phyloP scores from a whole-genome alignment of 2,888 invertebrate species.

The Orthosia gracilis region DNA sequence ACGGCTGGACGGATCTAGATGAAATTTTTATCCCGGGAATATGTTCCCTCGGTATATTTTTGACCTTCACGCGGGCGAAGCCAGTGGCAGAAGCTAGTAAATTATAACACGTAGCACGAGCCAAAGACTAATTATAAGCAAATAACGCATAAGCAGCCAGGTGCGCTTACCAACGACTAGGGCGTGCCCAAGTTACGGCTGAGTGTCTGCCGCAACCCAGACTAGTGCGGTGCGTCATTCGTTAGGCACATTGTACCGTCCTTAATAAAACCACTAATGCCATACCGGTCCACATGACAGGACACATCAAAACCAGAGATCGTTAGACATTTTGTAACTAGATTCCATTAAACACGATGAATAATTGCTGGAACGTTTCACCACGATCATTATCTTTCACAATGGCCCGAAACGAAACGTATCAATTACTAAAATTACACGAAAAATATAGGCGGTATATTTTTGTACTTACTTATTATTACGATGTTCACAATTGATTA shows the following conservation, averaged over 20 bases:
- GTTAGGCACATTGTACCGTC: conserved; percentile 40
- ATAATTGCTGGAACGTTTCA: conserved; percentile 69
- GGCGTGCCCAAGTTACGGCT: conserved; percentile 50
- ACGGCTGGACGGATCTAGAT: no score
- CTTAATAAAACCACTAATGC: conserved; percentile 55
- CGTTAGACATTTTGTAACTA: conserved; percentile 66
- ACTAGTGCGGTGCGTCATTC: conserved; percentile 53
- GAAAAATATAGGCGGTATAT: conserved; percentile 69
- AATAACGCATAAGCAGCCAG: conserved; percentile 49
- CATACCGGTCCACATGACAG: conserved; percentile 57
- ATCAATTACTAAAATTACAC: conserved; percentile 75
- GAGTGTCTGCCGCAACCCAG: conserved; percentile 37
- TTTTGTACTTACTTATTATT: conserved; percentile 69
- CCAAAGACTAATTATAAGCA: conserved; percentile 28
- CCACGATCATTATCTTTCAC: conserved; percentile 73
- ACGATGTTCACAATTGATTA: conserved; percentile 73
- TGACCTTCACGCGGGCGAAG: no score
- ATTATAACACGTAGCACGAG: conserved; percentile 2
- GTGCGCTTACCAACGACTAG: conserved; percentile 42
- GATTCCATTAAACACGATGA: conserved; percentile 66
- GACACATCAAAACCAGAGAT: conserved; percentile 62
- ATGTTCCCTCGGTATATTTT: no score
- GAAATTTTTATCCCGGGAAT: no score
- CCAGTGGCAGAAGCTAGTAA: no score
- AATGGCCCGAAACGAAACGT: conserved; percentile 74